Evolutionary conservation across 2,888 invertebrate species (phyloP).

Genomic region (Helleia helle): DNA sequence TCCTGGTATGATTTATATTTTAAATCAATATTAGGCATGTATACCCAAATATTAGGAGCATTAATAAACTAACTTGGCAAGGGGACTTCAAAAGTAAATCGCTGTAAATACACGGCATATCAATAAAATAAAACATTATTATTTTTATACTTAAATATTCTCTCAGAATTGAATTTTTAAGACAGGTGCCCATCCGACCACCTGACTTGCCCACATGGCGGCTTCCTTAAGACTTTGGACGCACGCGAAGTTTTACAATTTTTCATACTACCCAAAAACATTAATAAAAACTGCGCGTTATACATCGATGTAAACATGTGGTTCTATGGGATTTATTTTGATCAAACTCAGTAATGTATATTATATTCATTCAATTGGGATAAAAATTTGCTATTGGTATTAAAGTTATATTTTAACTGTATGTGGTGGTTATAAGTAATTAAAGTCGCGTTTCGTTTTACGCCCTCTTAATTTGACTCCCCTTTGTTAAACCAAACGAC

Average conservation of each 20-base stretch:
- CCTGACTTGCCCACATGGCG: constrained; percentile 68
- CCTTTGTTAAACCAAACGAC: constrained; percentile 35
- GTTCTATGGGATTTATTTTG: not conserved
- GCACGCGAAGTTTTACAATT: constrained; percentile 39
- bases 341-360: not conserved
- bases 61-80: too few relatives aligned
- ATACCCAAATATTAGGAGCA: too few relatives aligned
- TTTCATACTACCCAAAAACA: not conserved
- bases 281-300: not conserved
- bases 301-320: constrained; percentile 1
- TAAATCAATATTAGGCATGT: too few relatives aligned
- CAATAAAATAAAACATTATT: too few relatives aligned
- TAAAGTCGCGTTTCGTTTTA: constrained; percentile 43
- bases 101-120: too few relatives aligned
- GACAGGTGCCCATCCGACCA: constrained; percentile 56
- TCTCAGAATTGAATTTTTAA: too few relatives aligned
- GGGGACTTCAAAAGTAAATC: too few relatives aligned
- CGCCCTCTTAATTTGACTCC: constrained; percentile 44
- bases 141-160: too few relatives aligned
- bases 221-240: constrained; percentile 25
- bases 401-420: constrained; percentile 10
- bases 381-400: not conserved
- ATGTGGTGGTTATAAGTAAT: constrained; percentile 39
- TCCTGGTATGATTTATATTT: too few relatives aligned
- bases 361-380: not conserved